Conservation (phyloP, 2,888 invertebrate genomes). For the Diaperis boleti region DNA sequence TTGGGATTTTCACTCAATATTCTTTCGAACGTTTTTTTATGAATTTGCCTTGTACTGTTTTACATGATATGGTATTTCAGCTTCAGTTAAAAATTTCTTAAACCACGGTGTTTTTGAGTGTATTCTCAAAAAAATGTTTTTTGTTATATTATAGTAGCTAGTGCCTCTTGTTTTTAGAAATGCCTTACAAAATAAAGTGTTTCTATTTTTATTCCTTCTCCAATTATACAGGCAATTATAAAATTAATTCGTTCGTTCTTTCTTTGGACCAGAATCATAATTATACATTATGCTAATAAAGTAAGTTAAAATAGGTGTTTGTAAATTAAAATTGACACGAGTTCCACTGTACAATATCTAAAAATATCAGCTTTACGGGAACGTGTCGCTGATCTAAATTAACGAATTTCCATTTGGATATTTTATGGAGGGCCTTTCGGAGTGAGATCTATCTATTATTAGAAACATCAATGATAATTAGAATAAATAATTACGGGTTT, state of each 20-base stretch:
- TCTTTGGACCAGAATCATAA: neutral
- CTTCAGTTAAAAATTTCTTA: no score
- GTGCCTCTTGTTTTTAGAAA: no score
- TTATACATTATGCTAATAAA: constrained; percentile 9
- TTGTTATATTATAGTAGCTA: no score
- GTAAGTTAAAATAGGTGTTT: neutral
- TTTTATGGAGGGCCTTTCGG: neutral
- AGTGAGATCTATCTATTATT: constrained; percentile 1
- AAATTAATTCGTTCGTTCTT: constrained; percentile 3
- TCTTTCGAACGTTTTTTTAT: no score
- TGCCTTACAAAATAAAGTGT: no score
- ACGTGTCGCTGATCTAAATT: neutral
- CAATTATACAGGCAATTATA: constrained; percentile 22
- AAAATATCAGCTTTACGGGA: neutral
- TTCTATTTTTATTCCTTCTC: no score
- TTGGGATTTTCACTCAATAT: no score
- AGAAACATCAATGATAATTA: constrained; percentile 10
- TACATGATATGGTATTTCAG: no score
- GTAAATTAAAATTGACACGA: neutral
- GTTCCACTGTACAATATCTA: neutral
- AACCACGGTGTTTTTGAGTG: no score
- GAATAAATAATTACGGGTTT: constrained; percentile 11
- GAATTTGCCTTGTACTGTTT: no score
- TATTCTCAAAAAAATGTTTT: no score
- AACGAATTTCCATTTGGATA: neutral